Evolutionary conservation across 2,113 vertebrate genomes (phyloP).

Genomic region (Ellobius talpinus): DNA sequence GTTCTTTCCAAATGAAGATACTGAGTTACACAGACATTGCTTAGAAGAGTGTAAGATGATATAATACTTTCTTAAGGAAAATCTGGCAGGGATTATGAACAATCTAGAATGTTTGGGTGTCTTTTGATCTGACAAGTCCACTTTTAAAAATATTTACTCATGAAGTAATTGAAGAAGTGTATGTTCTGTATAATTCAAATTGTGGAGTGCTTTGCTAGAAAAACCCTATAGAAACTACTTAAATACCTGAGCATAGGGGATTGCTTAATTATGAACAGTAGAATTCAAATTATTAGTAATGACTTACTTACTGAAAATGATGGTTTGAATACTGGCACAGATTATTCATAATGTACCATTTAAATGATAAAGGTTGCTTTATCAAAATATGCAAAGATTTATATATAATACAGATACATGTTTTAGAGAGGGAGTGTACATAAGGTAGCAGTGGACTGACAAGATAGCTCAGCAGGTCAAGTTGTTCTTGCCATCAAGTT

Average conservation of each 20-base stretch:
- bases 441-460: background rate
- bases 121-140: background rate
- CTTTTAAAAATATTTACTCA: constrained; percentile 54
- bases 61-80: constrained; percentile 53
- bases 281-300: constrained; percentile 13
- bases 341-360: constrained; percentile 41
- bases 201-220: constrained; percentile 21
- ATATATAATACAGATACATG: background rate
- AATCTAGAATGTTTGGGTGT: constrained; percentile 36
- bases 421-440: background rate
- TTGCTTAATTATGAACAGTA: constrained; percentile 27
- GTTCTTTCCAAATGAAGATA: background rate
- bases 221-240: constrained; percentile 40
- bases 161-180: constrained; percentile 44
- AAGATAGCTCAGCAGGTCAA: background rate
- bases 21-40: background rate
- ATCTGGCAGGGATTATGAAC: background rate
- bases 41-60: background rate
- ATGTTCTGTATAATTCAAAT: background rate
- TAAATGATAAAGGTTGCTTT: constrained; percentile 48
- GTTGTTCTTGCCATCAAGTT: background rate
- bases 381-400: background rate
- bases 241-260: constrained; percentile 20
- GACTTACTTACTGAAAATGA: constrained; percentile 7
- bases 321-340: constrained; percentile 28